Percentiles rank a stretch among this genome's conserved stretches.
Conservation (phyloP, 1,140 invertebrate genomes). For the Araneus ventricosus region DNA sequence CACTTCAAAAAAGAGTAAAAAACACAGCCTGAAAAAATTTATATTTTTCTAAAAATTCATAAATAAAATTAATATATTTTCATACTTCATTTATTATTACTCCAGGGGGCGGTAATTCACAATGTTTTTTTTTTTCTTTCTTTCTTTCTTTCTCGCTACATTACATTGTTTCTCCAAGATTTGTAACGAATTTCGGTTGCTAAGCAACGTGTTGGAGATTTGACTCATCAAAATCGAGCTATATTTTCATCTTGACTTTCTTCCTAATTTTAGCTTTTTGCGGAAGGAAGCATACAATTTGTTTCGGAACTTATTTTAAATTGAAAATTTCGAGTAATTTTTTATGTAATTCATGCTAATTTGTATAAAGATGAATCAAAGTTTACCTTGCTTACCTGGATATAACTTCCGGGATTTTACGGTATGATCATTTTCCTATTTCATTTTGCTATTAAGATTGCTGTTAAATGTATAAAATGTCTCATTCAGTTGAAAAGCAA, state of each 20-base stretch:
- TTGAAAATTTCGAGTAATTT: not conserved
- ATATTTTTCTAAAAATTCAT: no score
- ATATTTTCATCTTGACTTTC: not conserved
- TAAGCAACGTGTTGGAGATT: not conserved
- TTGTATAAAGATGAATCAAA: constrained; percentile 52
- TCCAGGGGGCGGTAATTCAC: not conserved
- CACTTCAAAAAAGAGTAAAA: no score
- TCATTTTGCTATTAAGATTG: no score
- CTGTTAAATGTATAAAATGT: no score
- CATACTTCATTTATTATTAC: no score
- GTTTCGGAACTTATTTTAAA: not conserved
- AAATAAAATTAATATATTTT: no score
- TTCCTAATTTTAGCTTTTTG: not conserved
- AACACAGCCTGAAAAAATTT: no score
- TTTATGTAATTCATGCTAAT: not conserved
- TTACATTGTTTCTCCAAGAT: not conserved
- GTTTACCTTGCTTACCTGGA: constrained; percentile 86
- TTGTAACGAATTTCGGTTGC: not conserved
- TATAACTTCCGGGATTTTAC: constrained; percentile 86
- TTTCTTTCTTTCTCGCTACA: not conserved
- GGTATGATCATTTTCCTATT: constrained; percentile 80
- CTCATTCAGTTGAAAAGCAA: no score
- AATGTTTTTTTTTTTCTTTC: no score
- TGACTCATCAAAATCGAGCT: not conserved
- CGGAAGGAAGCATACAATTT: not conserved